Base-by-base conservation (phyloP, 1,140 invertebrate species). In the Trichonephila inaurata region DNA sequence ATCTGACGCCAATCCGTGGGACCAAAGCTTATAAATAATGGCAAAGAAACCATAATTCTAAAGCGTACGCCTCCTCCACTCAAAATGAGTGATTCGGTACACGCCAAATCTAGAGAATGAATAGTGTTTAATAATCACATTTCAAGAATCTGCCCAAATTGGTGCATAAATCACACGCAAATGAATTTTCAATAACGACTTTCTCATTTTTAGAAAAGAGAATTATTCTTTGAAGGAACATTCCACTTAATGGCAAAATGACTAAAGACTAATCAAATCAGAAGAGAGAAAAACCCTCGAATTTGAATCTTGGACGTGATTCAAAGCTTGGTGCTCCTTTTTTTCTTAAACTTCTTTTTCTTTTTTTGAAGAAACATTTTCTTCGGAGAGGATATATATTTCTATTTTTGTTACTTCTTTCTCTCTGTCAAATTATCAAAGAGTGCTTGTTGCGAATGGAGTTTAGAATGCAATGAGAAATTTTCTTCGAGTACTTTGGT, bases 101-200 rank as follows among this genome's bases (percentile, higher is more conserved):
- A 18, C 18, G 28, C 33, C 72, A 77, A 4, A 18, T 33, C 24
- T 16, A 40, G 72, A 40, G 28, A 77, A 77, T 77, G 72, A 77
- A 77, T 77, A 18, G 72, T 77, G 72, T 77, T 85, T 24, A 85
- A 85, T 60, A 61, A 85, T 85, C 83, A 60, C 58, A 61, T 85
- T 85, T 85, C 83, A 60, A 85, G 51, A 85, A 85, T 18, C n/a
- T 85, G 24, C 72, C 72, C 51, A 85, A 85, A 85, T 85, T 85
- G 83, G 83, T 33, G 83, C 83, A 61, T 85, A 58, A 16, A 85
- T 85, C 83, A 85, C n/a, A 21, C 21, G 51, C 83, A 85, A 85
- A 85, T 85, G 83, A 85, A 51, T 85, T 85, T 60, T 85, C 83
- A 60, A 85, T 85, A 85, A 85, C 58, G 83, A 85, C 83, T 61